Percentiles rank a stretch among this genome's conserved stretches.
These are phyloP conservation scores for Tetragnatha montana DNA, from an alignment of 2,888 invertebrate genomes.

Conservation along the genomic window DNA sequence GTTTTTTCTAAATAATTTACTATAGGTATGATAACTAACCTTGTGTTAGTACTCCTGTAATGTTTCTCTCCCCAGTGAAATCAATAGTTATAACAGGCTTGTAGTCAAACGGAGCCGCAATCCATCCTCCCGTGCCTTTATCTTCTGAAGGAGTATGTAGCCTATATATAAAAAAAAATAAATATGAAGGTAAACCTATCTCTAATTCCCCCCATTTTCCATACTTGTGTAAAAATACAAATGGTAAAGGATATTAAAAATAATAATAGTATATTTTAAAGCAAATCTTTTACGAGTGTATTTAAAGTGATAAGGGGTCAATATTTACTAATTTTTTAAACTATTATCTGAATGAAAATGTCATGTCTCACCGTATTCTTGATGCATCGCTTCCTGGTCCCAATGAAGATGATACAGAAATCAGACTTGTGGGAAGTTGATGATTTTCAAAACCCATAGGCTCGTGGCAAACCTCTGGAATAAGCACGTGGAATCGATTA, in stretches of 20 bases:
- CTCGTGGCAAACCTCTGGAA: slow-evolving; percentile 50
- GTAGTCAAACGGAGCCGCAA: slow-evolving; percentile 72
- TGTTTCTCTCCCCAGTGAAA: slow-evolving; percentile 72
- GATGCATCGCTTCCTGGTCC: slow-evolving; percentile 62
- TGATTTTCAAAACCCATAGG: slow-evolving; percentile 71
- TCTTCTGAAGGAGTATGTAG: slow-evolving; percentile 71
- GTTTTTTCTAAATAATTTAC: no score
- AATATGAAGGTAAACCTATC: no score
- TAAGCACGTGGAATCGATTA: background rate
- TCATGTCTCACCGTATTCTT: slow-evolving; percentile 49
- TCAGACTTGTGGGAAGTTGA: slow-evolving; percentile 53
- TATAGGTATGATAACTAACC: slow-evolving; percentile 68
- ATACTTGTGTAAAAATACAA: background rate
- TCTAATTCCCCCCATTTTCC: no score
- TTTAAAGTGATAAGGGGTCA: no score
- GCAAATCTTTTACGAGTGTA: no score
- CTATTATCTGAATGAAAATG: no score
- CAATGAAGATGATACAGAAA: slow-evolving; percentile 69
- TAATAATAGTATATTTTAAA: no score
- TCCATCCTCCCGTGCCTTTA: slow-evolving; percentile 74
- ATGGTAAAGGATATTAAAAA: background rate
- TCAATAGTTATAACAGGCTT: slow-evolving; percentile 74
- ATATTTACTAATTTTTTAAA: no score
- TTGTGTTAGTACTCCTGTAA: slow-evolving; percentile 74
- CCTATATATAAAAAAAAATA: slow-evolving; percentile 8